These are phyloP conservation scores for Trichopoda pennipes DNA, from an alignment of 2,888 invertebrate species.

Conservation along the genomic window DNA sequence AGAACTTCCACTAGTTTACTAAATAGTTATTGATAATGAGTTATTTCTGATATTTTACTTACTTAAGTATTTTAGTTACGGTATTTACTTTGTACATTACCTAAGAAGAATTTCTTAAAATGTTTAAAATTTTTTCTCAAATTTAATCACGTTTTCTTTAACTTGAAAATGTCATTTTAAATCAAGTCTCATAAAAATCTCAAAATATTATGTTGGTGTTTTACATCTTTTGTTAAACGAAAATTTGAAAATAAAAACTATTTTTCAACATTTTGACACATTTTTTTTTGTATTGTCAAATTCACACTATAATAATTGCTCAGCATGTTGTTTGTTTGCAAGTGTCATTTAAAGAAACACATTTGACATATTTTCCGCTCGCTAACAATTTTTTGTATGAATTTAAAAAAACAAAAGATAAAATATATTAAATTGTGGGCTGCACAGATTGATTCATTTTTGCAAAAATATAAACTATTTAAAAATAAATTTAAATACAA, in stretches of 20 bases:
- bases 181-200: neutral
- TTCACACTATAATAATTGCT: constrained; percentile 40
- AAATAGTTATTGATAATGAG: too few species aligned
- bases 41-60: too few species aligned
- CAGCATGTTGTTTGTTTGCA: constrained; percentile 14
- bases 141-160: too few species aligned
- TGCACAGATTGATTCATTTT: constrained; percentile 26
- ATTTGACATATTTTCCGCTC: constrained; percentile 46
- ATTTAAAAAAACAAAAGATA: constrained; percentile 9
- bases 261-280: constrained; percentile 19
- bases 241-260: neutral
- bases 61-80: too few species aligned
- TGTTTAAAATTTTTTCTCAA: too few species aligned
- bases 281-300: constrained; percentile 19
- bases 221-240: constrained; percentile 45
- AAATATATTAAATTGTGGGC: constrained; percentile 1
- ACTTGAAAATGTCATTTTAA: too few species aligned
- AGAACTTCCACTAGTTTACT: too few species aligned
- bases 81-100: too few species aligned
- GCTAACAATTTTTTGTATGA: constrained; percentile 23
- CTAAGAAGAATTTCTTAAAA: too few species aligned
- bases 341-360: constrained; percentile 47
- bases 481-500: constrained; percentile 14
- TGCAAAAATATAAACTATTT: neutral
- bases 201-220: constrained; percentile 23